Percentiles rank a stretch among this genome's conserved stretches.
Conservation (phyloP, 2,113 vertebrate genomes). For the Taxidea taxus region DNA sequence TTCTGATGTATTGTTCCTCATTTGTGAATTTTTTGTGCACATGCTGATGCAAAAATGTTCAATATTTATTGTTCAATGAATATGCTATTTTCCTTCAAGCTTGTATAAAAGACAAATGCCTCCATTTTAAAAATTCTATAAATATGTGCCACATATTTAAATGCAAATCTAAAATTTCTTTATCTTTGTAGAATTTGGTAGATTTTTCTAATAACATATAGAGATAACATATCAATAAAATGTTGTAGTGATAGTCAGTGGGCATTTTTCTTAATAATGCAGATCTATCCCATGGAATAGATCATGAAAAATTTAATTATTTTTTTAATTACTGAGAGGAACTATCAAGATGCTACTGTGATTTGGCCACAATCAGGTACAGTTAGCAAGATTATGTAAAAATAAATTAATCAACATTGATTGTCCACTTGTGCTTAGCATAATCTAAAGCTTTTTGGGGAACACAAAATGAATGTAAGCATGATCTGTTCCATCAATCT, state of each 20-base stretch:
- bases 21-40: background rate
- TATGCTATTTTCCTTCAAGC: background rate
- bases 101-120: background rate
- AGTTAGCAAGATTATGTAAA: background rate
- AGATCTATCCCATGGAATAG: background rate
- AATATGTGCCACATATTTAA: background rate
- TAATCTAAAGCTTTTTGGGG: background rate
- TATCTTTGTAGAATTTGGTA: background rate
- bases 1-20: background rate
- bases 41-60: background rate
- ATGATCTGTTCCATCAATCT: background rate
- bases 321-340: background rate
- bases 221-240: background rate
- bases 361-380: background rate
- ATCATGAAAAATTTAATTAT: background rate
- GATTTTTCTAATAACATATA: background rate
- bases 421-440: background rate
- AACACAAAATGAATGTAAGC: background rate
- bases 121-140: background rate
- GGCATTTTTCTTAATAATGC: background rate
- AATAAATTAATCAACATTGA: background rate
- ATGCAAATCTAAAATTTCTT: background rate
- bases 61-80: background rate
- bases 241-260: background rate
- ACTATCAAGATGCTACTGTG: background rate